A percentile compares a stretch with the other conserved stretches of the same genome.
phyloP scores from a whole-genome alignment of 2,113 vertebrate species.

The Monarcha castaneiventris region DNA sequence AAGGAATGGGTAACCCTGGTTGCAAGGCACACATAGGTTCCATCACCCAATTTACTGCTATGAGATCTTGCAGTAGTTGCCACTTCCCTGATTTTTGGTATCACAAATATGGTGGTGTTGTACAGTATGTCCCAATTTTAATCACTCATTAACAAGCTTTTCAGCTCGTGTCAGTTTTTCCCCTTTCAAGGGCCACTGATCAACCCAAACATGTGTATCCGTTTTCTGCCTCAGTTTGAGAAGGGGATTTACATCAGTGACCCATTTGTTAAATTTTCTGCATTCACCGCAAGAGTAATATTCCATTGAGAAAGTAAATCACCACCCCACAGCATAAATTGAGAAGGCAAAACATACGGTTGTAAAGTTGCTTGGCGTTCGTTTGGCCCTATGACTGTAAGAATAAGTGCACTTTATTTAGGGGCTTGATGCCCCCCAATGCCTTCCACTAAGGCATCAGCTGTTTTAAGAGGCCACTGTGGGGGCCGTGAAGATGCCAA shows the following conservation, averaged over 20 bases:
- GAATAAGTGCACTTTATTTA: neutral
- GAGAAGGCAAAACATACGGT: neutral
- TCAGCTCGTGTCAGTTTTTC: neutral
- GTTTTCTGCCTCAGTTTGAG: neutral
- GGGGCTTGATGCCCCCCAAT: neutral
- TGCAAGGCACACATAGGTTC: neutral
- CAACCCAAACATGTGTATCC: neutral
- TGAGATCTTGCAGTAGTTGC: neutral
- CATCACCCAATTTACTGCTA: neutral
- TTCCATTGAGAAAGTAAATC: neutral
- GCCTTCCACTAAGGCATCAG: neutral
- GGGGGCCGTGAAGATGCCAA: neutral
- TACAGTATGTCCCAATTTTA: neutral
- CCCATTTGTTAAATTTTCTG: neutral
- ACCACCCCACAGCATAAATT: neutral
- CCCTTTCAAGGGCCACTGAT: neutral
- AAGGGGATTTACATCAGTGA: neutral
- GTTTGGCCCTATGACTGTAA: neutral
- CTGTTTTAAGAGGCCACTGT: neutral
- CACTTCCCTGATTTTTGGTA: neutral
- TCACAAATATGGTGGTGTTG: neutral
- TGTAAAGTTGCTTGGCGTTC: accelerated
- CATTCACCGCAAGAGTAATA: neutral
- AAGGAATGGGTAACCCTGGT: neutral
- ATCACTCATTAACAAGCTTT: neutral